Percentiles rank a stretch among this genome's conserved stretches.
Conservation (phyloP, 2,113 vertebrate genomes). For the Cryptotis parvus region DNA sequence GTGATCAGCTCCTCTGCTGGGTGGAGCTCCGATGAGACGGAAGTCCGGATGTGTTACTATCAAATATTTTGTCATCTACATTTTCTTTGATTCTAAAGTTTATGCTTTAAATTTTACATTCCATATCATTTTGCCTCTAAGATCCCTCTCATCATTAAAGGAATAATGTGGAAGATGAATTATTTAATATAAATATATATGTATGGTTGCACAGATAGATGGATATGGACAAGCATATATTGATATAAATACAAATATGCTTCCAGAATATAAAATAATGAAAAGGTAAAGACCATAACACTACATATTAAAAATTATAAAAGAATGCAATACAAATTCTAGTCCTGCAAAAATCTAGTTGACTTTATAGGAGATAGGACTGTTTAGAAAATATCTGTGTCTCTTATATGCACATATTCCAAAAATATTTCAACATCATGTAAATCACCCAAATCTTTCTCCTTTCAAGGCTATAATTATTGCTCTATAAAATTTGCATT, state of each 20-base stretch:
- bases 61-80: background rate
- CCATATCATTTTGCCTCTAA: too few species aligned
- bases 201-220: background rate
- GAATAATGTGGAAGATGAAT: background rate
- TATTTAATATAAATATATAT: background rate
- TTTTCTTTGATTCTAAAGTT: conserved; percentile 45
- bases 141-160: conserved; percentile 3
- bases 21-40: too few species aligned
- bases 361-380: background rate
- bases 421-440: too few species aligned
- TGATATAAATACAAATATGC: background rate
- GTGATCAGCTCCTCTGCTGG: too few species aligned
- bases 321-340: background rate
- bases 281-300: background rate
- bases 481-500: too few species aligned
- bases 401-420: background rate
- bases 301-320: background rate
- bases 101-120: too few species aligned
- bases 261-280: background rate
- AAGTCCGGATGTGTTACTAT: too few species aligned
- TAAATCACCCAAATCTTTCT: too few species aligned
- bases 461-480: too few species aligned
- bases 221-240: background rate
- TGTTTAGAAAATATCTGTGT: background rate
- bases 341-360: background rate